These are phyloP conservation scores for Numenius arquata DNA, from an alignment of 2,113 vertebrate species.

Conservation along the genomic window DNA sequence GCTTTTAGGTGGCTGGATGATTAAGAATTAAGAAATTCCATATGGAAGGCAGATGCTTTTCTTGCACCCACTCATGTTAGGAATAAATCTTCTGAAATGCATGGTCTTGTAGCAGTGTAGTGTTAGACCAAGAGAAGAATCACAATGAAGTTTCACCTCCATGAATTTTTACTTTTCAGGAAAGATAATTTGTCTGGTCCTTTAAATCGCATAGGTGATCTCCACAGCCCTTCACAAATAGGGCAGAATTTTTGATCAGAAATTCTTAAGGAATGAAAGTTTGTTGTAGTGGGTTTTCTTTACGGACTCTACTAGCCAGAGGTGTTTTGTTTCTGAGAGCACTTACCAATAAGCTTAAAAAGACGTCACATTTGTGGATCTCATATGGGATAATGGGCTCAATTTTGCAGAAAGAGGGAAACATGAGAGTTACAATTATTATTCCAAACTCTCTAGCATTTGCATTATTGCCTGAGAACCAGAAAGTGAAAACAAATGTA, in stretches of 20 bases:
- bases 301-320: background rate
- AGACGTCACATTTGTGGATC: background rate
- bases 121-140: background rate
- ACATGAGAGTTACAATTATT: background rate
- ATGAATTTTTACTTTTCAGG: background rate
- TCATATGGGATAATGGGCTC: background rate
- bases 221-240: background rate
- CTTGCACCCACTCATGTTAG: background rate
- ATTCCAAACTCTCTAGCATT: background rate
- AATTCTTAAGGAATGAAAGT: background rate
- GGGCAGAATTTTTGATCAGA: background rate
- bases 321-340: background rate
- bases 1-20: conserved; percentile 4
- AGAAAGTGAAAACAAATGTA: conserved; percentile 26
- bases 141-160: background rate
- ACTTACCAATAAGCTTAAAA: background rate
- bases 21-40: conserved; percentile 2
- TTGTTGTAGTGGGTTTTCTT: background rate
- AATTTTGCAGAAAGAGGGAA: background rate
- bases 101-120: background rate
- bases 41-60: conserved; percentile 42
- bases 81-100: background rate
- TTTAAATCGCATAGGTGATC: background rate
- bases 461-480: background rate
- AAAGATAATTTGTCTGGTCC: background rate